Evolutionary conservation across 2,888 invertebrate genomes (phyloP).

Genomic region (Steinernema carpocapsae): DNA sequence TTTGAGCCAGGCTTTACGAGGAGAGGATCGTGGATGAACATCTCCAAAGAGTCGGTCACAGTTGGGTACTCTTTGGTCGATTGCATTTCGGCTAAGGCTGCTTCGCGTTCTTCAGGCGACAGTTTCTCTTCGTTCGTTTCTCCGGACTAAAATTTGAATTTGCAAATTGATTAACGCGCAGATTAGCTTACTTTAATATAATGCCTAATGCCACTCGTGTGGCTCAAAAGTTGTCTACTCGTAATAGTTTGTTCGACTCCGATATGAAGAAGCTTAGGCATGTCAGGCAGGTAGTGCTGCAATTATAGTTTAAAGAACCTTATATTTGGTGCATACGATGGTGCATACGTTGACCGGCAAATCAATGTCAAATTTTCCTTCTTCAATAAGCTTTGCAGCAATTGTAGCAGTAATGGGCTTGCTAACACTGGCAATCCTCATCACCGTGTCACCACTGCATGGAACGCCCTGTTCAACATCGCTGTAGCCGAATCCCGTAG

Average conservation of each 20-base stretch:
- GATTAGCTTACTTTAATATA: slow-evolving; percentile 69
- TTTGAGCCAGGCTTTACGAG: slow-evolving; percentile 72
- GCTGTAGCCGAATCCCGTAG: slow-evolving; percentile 72
- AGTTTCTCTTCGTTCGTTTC: slow-evolving; percentile 39
- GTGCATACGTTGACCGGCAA: slow-evolving; percentile 42
- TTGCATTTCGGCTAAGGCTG: slow-evolving; percentile 70
- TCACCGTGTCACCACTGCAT: slow-evolving; percentile 66
- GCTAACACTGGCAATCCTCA: slow-evolving; percentile 75
- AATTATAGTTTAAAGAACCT: slow-evolving; percentile 52
- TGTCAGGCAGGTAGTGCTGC: slow-evolving; percentile 73
- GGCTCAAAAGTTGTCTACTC: slow-evolving; percentile 72
- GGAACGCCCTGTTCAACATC: slow-evolving; percentile 74
- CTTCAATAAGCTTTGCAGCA: slow-evolving; percentile 72
- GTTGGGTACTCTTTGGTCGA: slow-evolving; percentile 70
- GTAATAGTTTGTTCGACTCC: slow-evolving; percentile 73
- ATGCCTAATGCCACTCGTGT: slow-evolving; percentile 74
- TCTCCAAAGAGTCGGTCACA: slow-evolving; percentile 71
- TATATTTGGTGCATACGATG: neutral
- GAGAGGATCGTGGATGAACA: slow-evolving; percentile 74
- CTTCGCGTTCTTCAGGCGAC: slow-evolving; percentile 40
- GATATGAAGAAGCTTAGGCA: slow-evolving; percentile 71
- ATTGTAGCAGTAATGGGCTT: slow-evolving; percentile 74
- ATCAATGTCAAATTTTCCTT: slow-evolving; percentile 73
- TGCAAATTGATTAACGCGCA: no score
- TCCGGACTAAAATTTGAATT: neutral